Conservation (phyloP, 2,888 invertebrate genomes). For the Lomographa bimaculata region DNA sequence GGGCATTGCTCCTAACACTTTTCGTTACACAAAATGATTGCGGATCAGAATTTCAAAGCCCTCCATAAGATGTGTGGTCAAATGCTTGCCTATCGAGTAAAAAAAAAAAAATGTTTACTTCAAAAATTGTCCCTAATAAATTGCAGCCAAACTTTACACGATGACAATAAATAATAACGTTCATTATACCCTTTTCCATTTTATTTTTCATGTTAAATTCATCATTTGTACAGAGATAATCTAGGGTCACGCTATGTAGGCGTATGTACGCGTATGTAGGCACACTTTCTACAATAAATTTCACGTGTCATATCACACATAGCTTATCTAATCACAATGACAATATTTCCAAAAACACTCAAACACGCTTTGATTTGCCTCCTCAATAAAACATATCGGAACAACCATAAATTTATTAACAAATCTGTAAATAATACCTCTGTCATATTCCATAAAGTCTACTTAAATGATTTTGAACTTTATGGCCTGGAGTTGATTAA, state of each 20-base stretch:
- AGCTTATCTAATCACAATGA: constrained; percentile 49
- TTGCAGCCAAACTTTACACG: no score
- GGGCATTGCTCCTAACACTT: no score
- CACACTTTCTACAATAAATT: constrained; percentile 48
- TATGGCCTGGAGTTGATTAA: constrained; percentile 22
- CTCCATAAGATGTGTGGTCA: no score
- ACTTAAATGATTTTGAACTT: constrained; percentile 29
- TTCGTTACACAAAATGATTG: no score
- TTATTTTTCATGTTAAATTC: no score
- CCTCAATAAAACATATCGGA: constrained; percentile 56
- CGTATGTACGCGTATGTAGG: constrained; percentile 5
- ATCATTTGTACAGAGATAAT: constrained; percentile 8
- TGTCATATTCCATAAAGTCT: constrained; percentile 28
- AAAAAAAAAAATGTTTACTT: no score
- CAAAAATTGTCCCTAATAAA: no score
- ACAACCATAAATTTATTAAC: constrained; percentile 73
- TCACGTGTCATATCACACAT: constrained; percentile 46
- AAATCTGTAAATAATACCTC: constrained; percentile 67
- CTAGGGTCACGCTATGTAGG: constrained; percentile 5
- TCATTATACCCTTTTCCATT: no score
- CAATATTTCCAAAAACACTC: constrained; percentile 41
- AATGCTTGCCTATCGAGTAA: no score
- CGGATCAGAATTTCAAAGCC: no score
- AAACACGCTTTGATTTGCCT: constrained; percentile 52
- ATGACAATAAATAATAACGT: no score